These are phyloP conservation scores for Biston stratarius DNA, from an alignment of 2,888 invertebrate species.

Conservation along the genomic window DNA sequence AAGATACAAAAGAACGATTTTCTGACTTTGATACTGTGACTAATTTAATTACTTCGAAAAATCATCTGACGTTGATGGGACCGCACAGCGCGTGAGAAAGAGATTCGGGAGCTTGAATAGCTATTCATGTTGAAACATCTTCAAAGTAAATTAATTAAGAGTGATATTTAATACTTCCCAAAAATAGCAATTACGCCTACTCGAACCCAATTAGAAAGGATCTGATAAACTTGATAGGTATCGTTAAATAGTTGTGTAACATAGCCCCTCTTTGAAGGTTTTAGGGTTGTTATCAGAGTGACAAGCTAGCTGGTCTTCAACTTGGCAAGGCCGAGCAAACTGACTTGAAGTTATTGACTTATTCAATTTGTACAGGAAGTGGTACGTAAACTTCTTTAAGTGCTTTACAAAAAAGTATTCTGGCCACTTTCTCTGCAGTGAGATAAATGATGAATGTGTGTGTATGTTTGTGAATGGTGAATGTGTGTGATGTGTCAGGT, in stretches of 20 bases:
- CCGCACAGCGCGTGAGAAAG: too few relatives aligned
- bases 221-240: neutral
- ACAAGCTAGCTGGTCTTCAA: neutral
- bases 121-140: neutral
- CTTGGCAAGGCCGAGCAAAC: neutral
- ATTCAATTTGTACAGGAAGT: neutral
- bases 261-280: conserved; percentile 1
- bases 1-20: too few relatives aligned
- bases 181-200: conserved; percentile 1
- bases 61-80: too few relatives aligned
- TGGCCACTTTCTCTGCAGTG: too few relatives aligned
- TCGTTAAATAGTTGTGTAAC: conserved; percentile 15
- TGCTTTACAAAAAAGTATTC: too few relatives aligned
- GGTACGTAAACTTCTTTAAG: too few relatives aligned
- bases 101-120: neutral
- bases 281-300: neutral
- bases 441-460: too few relatives aligned
- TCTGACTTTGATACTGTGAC: too few relatives aligned
- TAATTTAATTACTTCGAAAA: too few relatives aligned
- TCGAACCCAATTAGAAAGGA: conserved; percentile 14
- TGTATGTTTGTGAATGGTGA: too few relatives aligned
- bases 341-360: neutral
- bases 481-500: too few relatives aligned
- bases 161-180: neutral
- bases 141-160: neutral